A percentile compares a stretch with the other conserved stretches of the same genome.
Evolutionary conservation across 2,797 vertebrate species (phyloP).

Genomic region (Tokudaia tokunoshimensis): DNA sequence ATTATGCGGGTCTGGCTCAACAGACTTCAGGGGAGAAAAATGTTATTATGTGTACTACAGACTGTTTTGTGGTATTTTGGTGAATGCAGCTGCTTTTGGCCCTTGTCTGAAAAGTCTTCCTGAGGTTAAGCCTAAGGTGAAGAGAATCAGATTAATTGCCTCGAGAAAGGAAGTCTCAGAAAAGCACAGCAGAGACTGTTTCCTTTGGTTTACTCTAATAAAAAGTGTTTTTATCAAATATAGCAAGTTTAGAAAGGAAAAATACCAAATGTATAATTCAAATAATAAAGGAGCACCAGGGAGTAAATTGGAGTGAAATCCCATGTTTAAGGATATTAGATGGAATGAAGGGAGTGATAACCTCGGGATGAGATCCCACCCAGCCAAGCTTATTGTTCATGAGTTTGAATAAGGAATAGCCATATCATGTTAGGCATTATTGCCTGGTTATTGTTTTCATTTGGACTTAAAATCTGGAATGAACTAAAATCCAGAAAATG

Average conservation of each 20-base stretch:
- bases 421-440: neutral
- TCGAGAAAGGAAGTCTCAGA: neutral
- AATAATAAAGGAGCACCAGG: neutral
- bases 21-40: neutral
- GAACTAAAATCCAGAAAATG: neutral
- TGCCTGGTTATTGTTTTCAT: neutral
- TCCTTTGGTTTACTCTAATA: neutral
- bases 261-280: neutral
- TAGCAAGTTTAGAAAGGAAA: neutral
- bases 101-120: neutral
- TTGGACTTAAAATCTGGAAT: neutral
- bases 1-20: neutral
- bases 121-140: neutral
- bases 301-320: neutral
- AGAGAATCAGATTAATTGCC: neutral
- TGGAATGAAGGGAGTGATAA: neutral
- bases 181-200: neutral
- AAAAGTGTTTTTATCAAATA: neutral
- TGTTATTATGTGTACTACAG: neutral
- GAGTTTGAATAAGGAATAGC: neutral
- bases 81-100: neutral
- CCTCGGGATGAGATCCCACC: neutral
- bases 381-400: neutral
- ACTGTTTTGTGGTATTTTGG: neutral
- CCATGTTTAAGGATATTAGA: neutral